phyloP scores from a whole-genome alignment of 2,888 invertebrate species.

The Iphiclides podalirius region DNA sequence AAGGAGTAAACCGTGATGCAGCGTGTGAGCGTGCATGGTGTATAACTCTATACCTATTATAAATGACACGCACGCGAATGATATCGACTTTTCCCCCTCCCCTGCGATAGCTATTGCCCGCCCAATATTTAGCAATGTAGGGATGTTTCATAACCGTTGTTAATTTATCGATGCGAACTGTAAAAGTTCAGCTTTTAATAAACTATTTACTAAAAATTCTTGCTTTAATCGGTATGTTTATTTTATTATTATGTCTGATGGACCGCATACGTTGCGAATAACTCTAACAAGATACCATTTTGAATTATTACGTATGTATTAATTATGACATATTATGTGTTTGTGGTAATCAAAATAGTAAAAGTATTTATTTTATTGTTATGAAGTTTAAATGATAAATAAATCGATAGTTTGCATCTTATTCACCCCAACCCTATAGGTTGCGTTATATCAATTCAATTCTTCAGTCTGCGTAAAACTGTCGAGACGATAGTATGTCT shows the following conservation, averaged over 20 bases:
- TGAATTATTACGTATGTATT: no score
- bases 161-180: conserved; percentile 37
- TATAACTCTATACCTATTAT: no score
- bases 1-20: conserved; percentile 53
- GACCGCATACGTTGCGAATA: no score
- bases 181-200: conserved; percentile 8
- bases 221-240: neutral
- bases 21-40: conserved; percentile 65
- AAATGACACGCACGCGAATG: conserved; percentile 50
- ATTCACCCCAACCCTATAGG: no score
- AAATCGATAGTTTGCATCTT: no score
- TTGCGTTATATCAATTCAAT: no score
- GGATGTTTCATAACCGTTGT: conserved; percentile 29
- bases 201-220: neutral
- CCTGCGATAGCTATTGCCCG: conserved; percentile 49
- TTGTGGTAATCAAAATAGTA: neutral
- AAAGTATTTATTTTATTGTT: no score
- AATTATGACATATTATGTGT: no score
- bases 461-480: conserved; percentile 51
- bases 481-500: conserved; percentile 30
- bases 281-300: no score
- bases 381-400: no score
- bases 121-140: conserved; percentile 54
- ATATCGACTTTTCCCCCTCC: conserved; percentile 72
- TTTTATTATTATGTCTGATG: no score